These are phyloP conservation scores for Dicyrtoma fusca DNA, from an alignment of 2,888 invertebrate species.

Conservation along the genomic window DNA sequence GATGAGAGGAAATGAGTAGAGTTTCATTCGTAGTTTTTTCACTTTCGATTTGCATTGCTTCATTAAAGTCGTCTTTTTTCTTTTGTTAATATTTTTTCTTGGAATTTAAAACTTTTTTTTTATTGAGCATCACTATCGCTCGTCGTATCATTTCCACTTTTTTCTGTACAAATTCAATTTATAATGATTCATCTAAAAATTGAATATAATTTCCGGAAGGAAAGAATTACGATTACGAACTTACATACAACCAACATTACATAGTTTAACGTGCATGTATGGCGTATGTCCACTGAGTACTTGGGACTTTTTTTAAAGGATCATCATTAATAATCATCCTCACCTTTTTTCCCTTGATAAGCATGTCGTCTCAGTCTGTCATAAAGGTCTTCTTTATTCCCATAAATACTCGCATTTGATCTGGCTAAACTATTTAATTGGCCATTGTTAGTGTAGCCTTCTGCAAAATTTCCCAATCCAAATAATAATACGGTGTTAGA, in stretches of 20 bases:
- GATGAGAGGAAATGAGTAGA: background rate
- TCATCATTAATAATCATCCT: constrained; percentile 48
- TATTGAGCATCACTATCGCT: constrained; percentile 59
- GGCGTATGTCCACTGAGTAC: too few species aligned
- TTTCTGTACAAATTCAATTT: constrained; percentile 54
- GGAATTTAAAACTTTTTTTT: too few species aligned
- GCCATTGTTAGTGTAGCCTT: constrained; percentile 75
- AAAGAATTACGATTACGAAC: background rate
- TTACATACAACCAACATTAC: too few species aligned
- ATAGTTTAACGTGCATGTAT: too few species aligned
- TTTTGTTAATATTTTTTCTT: background rate
- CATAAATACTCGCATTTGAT: constrained; percentile 91
- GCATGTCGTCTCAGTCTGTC: constrained; percentile 94
- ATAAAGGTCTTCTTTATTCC: constrained; percentile 92
- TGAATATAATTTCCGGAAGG: constrained; percentile 31
- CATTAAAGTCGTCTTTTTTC: background rate
- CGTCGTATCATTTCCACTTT: constrained; percentile 58
- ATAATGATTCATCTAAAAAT: constrained; percentile 40
- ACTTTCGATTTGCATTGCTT: background rate
- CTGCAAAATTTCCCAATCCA: constrained; percentile 59
- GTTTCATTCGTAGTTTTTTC: background rate
- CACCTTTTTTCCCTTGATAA: constrained; percentile 94
- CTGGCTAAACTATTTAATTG: constrained; percentile 92
- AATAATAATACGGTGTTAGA: too few species aligned
- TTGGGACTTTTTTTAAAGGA: too few species aligned